Conservation (phyloP, 2,113 vertebrate genomes). For the Pelusios castaneus region DNA sequence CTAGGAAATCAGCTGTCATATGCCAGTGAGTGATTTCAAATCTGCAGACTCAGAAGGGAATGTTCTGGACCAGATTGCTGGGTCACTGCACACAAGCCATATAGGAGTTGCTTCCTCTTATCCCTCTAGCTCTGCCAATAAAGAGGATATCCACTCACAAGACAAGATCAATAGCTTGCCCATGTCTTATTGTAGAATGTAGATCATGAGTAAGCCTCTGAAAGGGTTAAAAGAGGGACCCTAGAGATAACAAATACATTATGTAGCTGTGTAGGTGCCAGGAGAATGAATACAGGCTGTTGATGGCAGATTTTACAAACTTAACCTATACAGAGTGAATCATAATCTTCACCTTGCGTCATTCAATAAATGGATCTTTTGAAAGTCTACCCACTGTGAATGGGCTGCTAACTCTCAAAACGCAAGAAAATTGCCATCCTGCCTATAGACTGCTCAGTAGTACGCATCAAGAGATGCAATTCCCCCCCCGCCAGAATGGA, state of each 20-base stretch:
- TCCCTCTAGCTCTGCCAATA: not conserved
- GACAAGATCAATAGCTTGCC: not conserved
- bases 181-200: not conserved
- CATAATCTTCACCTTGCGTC: slow-evolving; percentile 58
- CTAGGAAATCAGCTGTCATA: not conserved
- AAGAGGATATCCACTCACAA: not conserved
- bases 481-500: not conserved
- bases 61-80: not conserved
- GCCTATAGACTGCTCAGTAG: slow-evolving; percentile 13
- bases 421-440: slow-evolving; percentile 18
- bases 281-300: slow-evolving; percentile 49
- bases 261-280: slow-evolving; percentile 62
- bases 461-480: not conserved
- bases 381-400: slow-evolving; percentile 59
- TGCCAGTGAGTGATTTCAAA: slow-evolving; percentile 9
- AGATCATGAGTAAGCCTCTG: not conserved
- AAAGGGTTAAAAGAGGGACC: slow-evolving; percentile 42
- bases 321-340: slow-evolving; percentile 62
- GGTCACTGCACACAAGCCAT: not conserved
- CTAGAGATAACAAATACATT: slow-evolving; percentile 49
- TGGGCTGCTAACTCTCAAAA: slow-evolving; percentile 33
- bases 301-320: slow-evolving; percentile 25
- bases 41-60: not conserved
- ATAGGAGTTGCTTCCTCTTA: not conserved
- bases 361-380: slow-evolving; percentile 61